A percentile compares a stretch with the other conserved stretches of the same genome.
phyloP scores from a whole-genome alignment of 2,113 vertebrate species.

The Zosterops pallidus region DNA sequence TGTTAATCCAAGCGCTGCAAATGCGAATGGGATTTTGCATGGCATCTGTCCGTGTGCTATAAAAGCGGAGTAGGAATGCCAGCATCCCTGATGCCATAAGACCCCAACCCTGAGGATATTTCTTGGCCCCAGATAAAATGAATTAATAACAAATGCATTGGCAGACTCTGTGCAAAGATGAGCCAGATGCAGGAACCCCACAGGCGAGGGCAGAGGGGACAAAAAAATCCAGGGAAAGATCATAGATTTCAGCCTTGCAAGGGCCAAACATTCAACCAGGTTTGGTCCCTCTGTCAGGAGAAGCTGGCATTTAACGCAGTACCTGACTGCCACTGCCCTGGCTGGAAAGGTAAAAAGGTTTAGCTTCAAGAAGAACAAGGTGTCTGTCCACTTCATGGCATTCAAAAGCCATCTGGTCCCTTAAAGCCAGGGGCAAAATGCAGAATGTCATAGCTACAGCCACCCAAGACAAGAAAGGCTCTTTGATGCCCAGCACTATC shows the following conservation, averaged over 20 bases:
- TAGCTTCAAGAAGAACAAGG: neutral
- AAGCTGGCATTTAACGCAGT: neutral
- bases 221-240: neutral
- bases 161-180: neutral
- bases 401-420: neutral
- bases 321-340: neutral
- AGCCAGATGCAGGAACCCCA: neutral
- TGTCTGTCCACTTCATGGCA: neutral
- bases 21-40: neutral
- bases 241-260: neutral
- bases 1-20: slow-evolving; percentile 20
- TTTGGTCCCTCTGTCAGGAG: neutral
- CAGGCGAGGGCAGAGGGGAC: too few relatives aligned
- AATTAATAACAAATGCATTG: neutral
- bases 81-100: neutral
- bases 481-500: neutral
- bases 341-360: neutral
- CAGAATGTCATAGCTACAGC: neutral
- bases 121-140: neutral
- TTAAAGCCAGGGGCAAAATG: neutral
- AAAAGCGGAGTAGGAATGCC: neutral
- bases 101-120: neutral
- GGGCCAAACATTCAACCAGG: neutral
- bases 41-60: neutral
- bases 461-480: neutral